Conservation (phyloP, 1,140 invertebrate genomes). For the Danaus melanippus region DNA sequence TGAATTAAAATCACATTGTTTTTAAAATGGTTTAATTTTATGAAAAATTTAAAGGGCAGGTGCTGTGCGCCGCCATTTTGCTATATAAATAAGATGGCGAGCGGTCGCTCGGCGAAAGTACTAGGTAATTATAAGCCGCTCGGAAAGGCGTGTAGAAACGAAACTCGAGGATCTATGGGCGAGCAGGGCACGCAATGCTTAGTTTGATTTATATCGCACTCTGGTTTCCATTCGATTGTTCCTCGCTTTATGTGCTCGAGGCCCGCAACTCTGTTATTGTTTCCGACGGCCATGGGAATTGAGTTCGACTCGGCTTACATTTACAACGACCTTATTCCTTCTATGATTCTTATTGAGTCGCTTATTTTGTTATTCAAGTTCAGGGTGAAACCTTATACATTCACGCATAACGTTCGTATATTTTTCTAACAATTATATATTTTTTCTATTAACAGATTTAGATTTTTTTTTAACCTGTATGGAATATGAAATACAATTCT, state of each 20-base stretch:
- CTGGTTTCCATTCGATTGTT: conserved; percentile 67
- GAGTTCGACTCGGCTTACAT: conserved; percentile 33
- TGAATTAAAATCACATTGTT: too few relatives aligned
- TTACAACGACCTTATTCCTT: conserved; percentile 44
- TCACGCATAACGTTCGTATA: too few relatives aligned
- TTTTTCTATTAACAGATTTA: too few relatives aligned
- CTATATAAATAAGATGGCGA: conserved; percentile 68
- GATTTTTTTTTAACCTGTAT: too few relatives aligned
- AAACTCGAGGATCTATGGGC: conserved; percentile 64
- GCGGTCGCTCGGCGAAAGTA: conserved; percentile 66
- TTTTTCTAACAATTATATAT: too few relatives aligned
- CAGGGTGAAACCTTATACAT: conserved; percentile 10
- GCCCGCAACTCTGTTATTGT: conserved; percentile 61
- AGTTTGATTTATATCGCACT: conserved; percentile 68
- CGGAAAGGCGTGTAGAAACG: conserved; percentile 57
- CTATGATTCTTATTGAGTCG: conserved; percentile 30
- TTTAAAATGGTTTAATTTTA: too few relatives aligned
- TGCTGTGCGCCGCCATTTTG: conserved; percentile 64
- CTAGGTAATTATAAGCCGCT: conserved; percentile 63
- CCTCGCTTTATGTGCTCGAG: conserved; percentile 52
- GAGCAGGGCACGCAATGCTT: conserved; percentile 61
- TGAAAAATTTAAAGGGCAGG: conserved; percentile 36
- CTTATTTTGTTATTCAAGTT: conserved; percentile 29
- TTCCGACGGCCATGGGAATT: conserved; percentile 60
- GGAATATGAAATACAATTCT: too few relatives aligned